phyloP scores from a whole-genome alignment of 2,113 vertebrate genomes.

The Sitta europaea region DNA sequence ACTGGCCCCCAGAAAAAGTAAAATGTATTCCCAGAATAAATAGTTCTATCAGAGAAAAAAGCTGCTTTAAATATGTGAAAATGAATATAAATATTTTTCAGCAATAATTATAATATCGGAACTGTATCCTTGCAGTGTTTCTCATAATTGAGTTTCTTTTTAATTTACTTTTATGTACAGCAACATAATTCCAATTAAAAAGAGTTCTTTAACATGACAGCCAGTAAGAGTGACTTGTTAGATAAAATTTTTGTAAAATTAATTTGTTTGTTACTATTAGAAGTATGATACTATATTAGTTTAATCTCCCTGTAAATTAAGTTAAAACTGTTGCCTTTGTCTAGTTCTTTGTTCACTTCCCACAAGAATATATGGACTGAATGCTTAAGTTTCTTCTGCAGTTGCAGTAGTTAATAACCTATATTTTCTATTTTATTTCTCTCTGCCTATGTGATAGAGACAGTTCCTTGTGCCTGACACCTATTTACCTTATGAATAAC shows the following conservation, averaged over 20 bases:
- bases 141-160: neutral
- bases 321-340: neutral
- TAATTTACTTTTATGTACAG: neutral
- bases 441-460: neutral
- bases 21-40: neutral
- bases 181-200: neutral
- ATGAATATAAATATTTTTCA: neutral
- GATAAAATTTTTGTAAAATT: neutral
- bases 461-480: neutral
- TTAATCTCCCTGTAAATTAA: neutral
- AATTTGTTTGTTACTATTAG: neutral
- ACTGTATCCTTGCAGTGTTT: neutral
- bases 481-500: neutral
- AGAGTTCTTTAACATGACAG: neutral
- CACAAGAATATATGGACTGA: neutral
- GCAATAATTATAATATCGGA: neutral
- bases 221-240: neutral
- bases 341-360: neutral
- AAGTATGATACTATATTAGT: neutral
- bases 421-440: neutral
- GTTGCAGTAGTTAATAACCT: neutral
- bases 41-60: conserved; percentile 4
- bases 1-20: neutral
- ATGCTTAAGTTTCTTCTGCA: neutral
- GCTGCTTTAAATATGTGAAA: conserved; percentile 35